phyloP scores from a whole-genome alignment of 2,797 vertebrate genomes.

The Peromyscus melanophrys region DNA sequence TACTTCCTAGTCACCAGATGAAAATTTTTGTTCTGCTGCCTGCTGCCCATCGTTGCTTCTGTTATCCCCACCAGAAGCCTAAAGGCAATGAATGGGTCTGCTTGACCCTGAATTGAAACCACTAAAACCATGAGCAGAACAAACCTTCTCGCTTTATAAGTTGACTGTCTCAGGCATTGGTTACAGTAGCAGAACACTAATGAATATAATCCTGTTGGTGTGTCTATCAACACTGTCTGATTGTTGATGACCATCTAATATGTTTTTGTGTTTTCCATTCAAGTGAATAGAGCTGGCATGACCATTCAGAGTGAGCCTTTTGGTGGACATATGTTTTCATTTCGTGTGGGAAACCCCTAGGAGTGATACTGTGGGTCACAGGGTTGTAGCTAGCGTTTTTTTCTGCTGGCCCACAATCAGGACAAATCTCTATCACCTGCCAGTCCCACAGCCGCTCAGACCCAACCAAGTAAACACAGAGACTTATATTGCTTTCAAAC shows the following conservation, averaged over 20 bases:
- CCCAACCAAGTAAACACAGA: too few relatives aligned
- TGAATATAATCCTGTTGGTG: not conserved
- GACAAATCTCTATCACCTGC: too few relatives aligned
- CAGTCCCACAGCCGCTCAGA: too few relatives aligned
- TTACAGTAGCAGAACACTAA: not conserved
- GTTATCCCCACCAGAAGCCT: not conserved
- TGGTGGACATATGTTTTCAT: not conserved
- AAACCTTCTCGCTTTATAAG: not conserved
- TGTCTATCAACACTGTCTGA: not conserved
- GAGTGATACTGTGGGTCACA: not conserved
- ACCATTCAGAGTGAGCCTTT: not conserved
- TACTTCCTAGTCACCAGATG: not conserved
- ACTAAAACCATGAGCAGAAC: not conserved
- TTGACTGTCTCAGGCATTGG: not conserved
- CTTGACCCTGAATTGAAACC: not conserved
- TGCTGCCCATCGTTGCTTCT: not conserved
- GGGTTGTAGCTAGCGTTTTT: too few relatives aligned
- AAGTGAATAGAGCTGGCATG: not conserved
- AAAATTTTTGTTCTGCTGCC: not conserved
- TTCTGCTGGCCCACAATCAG: too few relatives aligned
- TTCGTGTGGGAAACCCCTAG: conserved; percentile 13
- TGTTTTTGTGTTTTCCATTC: not conserved
- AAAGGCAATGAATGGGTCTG: too few relatives aligned
- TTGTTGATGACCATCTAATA: not conserved
- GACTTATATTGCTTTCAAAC: too few relatives aligned